A percentile compares a stretch with the other conserved stretches of the same genome.
Conservation (phyloP, 2,113 vertebrate genomes). For the Panthera uncia region DNA sequence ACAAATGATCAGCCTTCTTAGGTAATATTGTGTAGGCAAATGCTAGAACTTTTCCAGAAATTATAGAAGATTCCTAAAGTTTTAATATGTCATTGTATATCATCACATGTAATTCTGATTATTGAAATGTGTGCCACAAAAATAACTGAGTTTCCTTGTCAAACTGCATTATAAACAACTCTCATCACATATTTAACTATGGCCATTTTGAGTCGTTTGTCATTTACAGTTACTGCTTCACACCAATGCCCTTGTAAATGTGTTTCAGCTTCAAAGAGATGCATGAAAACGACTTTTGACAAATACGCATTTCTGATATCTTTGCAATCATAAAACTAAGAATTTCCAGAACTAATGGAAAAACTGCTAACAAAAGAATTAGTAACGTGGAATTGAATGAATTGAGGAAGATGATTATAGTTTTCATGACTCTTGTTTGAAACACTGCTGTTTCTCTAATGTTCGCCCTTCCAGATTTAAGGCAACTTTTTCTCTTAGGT, state of each 20-base stretch:
- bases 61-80: background rate
- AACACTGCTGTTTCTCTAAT: background rate
- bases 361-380: background rate
- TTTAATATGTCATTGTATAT: background rate
- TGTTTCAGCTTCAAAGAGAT: background rate
- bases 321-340: background rate
- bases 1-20: background rate
- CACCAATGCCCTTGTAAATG: background rate
- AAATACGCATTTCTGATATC: background rate
- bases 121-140: background rate
- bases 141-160: background rate
- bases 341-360: background rate
- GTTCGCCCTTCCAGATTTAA: background rate
- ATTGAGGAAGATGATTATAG: background rate
- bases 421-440: background rate
- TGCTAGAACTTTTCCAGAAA: background rate
- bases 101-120: background rate
- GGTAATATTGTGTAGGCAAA: background rate
- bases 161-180: background rate
- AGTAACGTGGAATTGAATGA: background rate
- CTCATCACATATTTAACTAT: background rate
- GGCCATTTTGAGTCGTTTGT: background rate
- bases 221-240: background rate
- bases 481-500: background rate
- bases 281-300: background rate